A percentile compares a stretch with the other conserved stretches of the same genome.
These are phyloP conservation scores for Colletes latitarsis DNA, from an alignment of 1,140 invertebrate genomes.

Conservation along the genomic window DNA sequence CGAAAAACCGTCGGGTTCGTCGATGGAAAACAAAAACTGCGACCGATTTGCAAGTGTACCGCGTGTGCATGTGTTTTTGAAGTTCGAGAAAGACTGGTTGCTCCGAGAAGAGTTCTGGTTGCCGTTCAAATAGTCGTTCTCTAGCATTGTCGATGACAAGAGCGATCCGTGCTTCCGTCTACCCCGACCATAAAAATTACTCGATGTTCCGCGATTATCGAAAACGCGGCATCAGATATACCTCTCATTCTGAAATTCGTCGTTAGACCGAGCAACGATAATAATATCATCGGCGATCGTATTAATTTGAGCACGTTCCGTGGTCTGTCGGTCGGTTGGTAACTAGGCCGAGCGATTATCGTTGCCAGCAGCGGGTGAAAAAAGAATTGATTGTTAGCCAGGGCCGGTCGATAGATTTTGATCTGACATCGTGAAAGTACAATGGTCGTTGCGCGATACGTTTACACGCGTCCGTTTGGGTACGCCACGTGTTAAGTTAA, in stretches of 20 bases:
- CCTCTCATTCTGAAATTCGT: conserved; percentile 24
- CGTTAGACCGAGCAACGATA: conserved; percentile 36
- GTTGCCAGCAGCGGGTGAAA: conserved; percentile 12
- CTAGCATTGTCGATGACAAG: no score
- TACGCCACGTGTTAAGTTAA: conserved; percentile 35
- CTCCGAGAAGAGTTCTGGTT: no score
- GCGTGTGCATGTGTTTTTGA: no score
- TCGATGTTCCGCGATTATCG: no score
- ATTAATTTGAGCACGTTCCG: neutral
- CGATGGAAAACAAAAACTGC: no score
- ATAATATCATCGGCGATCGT: neutral
- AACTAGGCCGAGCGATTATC: conserved; percentile 36
- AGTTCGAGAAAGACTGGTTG: no score
- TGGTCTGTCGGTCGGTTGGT: neutral
- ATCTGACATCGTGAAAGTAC: conserved; percentile 56
- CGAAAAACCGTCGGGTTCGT: no score
- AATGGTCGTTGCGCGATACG: conserved; percentile 37
- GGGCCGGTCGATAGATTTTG: conserved; percentile 46
- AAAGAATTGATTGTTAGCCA: conserved; percentile 45
- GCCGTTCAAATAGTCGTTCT: no score
- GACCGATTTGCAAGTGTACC: no score
- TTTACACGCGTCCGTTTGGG: conserved; percentile 35
- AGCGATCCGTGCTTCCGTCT: no score
- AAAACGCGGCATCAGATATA: no score
- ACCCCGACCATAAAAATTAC: no score